Evolutionary conservation across 2,113 vertebrate species (phyloP).

Genomic region (Delphinus delphis): DNA sequence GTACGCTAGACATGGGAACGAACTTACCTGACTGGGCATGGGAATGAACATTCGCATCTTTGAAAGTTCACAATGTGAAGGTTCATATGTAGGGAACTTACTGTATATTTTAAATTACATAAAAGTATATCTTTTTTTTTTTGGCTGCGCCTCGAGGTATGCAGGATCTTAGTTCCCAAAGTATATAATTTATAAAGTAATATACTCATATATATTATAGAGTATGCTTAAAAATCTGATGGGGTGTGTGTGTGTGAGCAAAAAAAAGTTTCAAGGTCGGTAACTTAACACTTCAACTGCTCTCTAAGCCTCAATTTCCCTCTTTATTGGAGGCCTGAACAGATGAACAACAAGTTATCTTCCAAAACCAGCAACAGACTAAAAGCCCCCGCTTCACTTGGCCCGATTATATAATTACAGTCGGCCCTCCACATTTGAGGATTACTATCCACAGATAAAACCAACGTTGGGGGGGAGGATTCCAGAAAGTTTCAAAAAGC

Average conservation of each 20-base stretch:
- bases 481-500: background rate
- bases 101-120: background rate
- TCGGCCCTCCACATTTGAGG: background rate
- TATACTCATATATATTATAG: background rate
- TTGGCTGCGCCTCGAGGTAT: background rate
- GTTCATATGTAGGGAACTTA: too few species aligned
- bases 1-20: too few species aligned
- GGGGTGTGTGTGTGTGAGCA: background rate
- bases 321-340: background rate
- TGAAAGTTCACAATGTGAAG: too few species aligned
- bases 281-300: background rate
- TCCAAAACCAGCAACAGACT: background rate
- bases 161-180: background rate
- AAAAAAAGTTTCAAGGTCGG: background rate
- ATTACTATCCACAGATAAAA: background rate
- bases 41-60: too few species aligned
- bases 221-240: background rate
- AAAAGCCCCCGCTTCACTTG: background rate
- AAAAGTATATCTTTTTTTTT: background rate
- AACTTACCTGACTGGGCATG: too few species aligned
- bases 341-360: background rate
- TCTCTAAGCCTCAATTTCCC: background rate
- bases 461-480: accelerated
- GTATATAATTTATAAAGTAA: background rate
- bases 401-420: background rate